A percentile compares a stretch with the other conserved stretches of the same genome.
phyloP scores from a whole-genome alignment of 2,113 vertebrate genomes.

The Eleginops maclovinus region DNA sequence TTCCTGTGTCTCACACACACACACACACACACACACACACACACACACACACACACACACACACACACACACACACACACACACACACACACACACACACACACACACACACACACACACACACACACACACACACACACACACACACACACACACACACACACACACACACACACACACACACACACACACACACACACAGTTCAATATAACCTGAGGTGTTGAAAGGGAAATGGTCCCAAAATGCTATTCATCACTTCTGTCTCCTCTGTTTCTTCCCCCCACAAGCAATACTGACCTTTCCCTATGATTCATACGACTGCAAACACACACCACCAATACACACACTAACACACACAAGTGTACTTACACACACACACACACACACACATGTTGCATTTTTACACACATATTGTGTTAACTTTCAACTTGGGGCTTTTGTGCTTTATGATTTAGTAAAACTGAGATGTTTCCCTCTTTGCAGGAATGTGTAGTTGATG shows the following conservation, averaged over 20 bases:
- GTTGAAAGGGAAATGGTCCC: no score
- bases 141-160: not conserved
- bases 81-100: no score
- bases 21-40: no score
- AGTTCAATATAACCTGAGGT: no score
- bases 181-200: not conserved
- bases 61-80: no score
- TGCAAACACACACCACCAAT: not conserved
- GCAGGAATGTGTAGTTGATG: constrained; percentile 6
- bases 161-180: not conserved
- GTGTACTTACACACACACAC: not conserved
- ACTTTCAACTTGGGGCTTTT: not conserved
- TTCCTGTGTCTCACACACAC: not conserved
- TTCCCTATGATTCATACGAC: no score
- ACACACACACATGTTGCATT: not conserved
- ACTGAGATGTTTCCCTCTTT: not conserved
- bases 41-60: no score
- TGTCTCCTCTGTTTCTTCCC: no score
- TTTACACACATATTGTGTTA: not conserved
- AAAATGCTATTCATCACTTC: no score
- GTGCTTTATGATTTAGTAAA: not conserved
- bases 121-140: not conserved
- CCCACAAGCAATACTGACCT: no score
- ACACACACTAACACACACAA: not conserved
- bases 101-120: not conserved